These are phyloP conservation scores for Misgurnus mizolepis DNA, from an alignment of 2,113 vertebrate genomes.

Conservation along the genomic window DNA sequence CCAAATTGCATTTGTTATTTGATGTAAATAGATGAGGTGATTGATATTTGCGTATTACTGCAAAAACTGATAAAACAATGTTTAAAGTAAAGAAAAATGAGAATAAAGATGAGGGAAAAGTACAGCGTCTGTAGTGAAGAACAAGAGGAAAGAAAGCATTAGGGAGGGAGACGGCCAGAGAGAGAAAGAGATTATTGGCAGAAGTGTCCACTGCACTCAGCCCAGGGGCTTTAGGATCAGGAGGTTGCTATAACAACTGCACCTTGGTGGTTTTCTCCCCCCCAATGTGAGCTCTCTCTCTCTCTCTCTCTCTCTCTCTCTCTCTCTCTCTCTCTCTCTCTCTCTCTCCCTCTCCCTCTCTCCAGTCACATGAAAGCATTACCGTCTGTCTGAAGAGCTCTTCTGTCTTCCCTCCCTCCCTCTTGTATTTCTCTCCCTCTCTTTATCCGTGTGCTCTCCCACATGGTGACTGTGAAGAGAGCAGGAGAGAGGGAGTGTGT, in stretches of 20 bases:
- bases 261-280: constrained; percentile 55
- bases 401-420: constrained; percentile 48
- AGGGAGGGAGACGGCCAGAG: constrained; percentile 36
- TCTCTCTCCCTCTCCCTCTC: constrained; percentile 30
- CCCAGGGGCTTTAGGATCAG: constrained; percentile 55
- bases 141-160: constrained; percentile 35
- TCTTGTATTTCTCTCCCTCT: constrained; percentile 40
- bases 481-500: constrained; percentile 51
- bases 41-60: too few species aligned
- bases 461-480: constrained; percentile 52
- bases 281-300: constrained; percentile 1
- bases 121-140: constrained; percentile 6
- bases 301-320: constrained; percentile 13
- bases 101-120: background rate
- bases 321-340: constrained; percentile 34
- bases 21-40: too few species aligned
- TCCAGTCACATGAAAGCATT: constrained; percentile 52
- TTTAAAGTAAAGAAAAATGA: constrained; percentile 15
- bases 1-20: too few species aligned
- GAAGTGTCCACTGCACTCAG: constrained; percentile 58
- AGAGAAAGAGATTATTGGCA: constrained; percentile 55
- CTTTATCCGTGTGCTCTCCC: constrained; percentile 51
- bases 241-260: constrained; percentile 62
- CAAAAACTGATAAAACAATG: too few species aligned
- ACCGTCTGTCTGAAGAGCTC: constrained; percentile 48